These are phyloP conservation scores for Stichopus chloronotus DNA, from an alignment of 35 echinoderm and acorn worm genomes.

Conservation along the genomic window DNA sequence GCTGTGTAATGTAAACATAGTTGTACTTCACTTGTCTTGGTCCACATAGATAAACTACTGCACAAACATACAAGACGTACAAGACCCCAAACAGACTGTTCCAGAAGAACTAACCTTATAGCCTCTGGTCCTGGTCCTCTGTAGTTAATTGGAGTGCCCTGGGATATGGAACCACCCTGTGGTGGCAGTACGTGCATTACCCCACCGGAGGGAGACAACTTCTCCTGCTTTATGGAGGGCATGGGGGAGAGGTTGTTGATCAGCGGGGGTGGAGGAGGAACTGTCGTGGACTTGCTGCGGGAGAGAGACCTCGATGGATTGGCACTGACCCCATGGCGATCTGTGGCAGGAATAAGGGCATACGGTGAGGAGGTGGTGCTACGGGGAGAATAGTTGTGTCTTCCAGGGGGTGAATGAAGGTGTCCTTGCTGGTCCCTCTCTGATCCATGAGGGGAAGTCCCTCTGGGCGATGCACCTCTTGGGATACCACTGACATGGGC, in stretches of 20 bases:
- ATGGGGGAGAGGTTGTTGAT: conserved; percentile 81
- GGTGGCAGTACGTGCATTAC: conserved; percentile 21
- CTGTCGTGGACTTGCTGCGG: conserved; percentile 41
- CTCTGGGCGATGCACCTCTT: conserved; percentile 29
- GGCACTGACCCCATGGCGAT: conserved; percentile 26
- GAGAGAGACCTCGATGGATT: conserved; percentile 44
- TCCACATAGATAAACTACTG: no score
- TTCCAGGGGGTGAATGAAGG: conserved; percentile 54
- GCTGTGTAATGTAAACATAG: no score
- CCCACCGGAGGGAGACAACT: conserved; percentile 71
- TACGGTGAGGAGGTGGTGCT: conserved; percentile 67
- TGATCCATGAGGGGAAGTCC: conserved; percentile 29
- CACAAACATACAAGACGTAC: no score
- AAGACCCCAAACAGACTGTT: no score
- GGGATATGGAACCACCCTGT: conserved; percentile 81
- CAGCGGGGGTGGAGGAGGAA: conserved; percentile 87
- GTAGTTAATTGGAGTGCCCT: conserved; percentile 74
- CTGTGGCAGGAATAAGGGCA: conserved; percentile 69
- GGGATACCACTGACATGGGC: conserved; percentile 41
- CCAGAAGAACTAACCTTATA: no score
- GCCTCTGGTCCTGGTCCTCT: neutral
- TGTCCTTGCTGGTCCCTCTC: conserved; percentile 51
- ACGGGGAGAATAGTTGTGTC: conserved; percentile 52
- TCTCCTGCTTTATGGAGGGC: conserved; percentile 82
- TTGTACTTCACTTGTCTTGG: no score